Evolutionary conservation across 1,140 invertebrate genomes (phyloP).

Genomic region (Zaprionus ornatus): DNA sequence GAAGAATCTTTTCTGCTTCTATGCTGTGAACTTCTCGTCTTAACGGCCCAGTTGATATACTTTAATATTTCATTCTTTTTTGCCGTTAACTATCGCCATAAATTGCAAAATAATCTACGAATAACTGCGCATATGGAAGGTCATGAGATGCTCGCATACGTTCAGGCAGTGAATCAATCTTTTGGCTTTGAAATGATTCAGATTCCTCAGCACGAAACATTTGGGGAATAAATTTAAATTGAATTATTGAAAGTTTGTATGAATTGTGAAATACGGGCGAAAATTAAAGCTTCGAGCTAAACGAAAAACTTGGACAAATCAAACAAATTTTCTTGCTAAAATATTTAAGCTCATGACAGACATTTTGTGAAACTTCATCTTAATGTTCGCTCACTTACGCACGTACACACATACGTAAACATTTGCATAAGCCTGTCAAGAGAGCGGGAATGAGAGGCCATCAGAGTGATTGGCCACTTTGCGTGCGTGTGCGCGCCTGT

Average conservation of each 20-base stretch:
- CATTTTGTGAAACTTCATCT: not conserved
- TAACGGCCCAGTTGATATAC: not conserved
- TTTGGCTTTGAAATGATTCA: constrained; percentile 34
- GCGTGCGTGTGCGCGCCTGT: not conserved
- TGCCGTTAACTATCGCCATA: not conserved
- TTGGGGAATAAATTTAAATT: not conserved
- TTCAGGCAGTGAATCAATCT: constrained; percentile 33
- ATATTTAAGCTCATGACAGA: not conserved
- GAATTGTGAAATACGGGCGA: not conserved
- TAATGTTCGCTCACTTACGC: not conserved
- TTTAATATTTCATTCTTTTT: not conserved
- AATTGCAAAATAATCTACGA: not conserved
- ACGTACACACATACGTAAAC: not conserved
- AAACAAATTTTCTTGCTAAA: not conserved
- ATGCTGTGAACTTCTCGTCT: not conserved
- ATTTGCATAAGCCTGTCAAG: constrained; percentile 4
- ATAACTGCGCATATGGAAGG: constrained; percentile 8
- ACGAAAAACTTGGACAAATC: not conserved
- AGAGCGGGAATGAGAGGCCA: not conserved
- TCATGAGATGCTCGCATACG: constrained; percentile 20
- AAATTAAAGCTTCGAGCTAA: not conserved
- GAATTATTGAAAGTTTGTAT: not conserved
- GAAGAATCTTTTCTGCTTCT: not conserved
- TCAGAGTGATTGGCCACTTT: not conserved
- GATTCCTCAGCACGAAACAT: not conserved